A percentile compares a stretch with the other conserved stretches of the same genome.
phyloP scores from a whole-genome alignment of 1,140 invertebrate species.

The Apolygus lucorum region DNA sequence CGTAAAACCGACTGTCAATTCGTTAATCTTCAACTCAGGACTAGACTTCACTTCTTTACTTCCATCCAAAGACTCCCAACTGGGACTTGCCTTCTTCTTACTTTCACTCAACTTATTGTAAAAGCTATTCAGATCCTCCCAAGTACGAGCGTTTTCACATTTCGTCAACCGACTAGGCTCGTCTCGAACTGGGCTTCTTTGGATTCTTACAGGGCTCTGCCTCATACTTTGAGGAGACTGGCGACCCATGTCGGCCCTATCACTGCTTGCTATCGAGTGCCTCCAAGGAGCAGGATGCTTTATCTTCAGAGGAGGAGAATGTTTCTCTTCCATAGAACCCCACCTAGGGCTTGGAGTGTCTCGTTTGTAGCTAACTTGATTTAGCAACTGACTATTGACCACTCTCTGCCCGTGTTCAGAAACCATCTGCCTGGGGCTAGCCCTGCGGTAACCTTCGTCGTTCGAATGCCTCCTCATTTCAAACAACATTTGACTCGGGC shows the following conservation, averaged over 20 bases:
- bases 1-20: neutral
- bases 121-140: slow-evolving; percentile 1
- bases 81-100: neutral
- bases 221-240: neutral
- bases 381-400: neutral
- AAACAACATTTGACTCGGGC: neutral
- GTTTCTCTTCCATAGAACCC: slow-evolving; percentile 17
- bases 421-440: slow-evolving; percentile 6
- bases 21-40: slow-evolving; percentile 6
- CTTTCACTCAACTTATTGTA: neutral
- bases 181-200: neutral
- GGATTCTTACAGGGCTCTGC: neutral
- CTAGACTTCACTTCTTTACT: neutral
- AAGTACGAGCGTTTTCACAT: neutral
- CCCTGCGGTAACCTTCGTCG: neutral
- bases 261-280: slow-evolving; percentile 1
- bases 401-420: slow-evolving; percentile 4
- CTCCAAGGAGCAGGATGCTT: neutral
- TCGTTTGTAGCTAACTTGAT: neutral
- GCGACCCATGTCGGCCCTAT: neutral
- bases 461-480: slow-evolving; percentile 5
- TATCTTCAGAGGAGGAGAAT: slow-evolving; percentile 9
- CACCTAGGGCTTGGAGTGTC: slow-evolving; percentile 5
- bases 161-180: neutral
- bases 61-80: neutral